Base-by-base conservation (phyloP, 2,888 invertebrate species). In the Ormia ochracea region DNA sequence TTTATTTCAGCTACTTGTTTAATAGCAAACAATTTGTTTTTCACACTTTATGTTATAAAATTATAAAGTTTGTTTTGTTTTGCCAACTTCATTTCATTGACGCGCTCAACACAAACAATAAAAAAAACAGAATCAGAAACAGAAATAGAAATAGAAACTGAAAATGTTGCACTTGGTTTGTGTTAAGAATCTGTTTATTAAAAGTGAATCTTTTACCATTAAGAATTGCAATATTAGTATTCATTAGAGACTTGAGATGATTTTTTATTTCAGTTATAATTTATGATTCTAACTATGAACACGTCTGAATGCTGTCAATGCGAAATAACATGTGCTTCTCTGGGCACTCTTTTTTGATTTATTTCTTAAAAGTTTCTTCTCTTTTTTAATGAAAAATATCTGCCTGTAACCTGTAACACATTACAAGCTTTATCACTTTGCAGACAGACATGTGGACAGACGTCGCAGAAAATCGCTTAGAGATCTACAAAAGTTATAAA, bases 21-120 rank as follows among this genome's bases (percentile, higher is more conserved):
- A 77, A 77, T 77, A 58, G 76, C 76, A 77, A 70, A 77, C 76
- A 77, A 77, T 77, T 77, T 77, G 76, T 70, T 70, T 77, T 77
- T 70, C 69, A 70, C 76, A 77, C 76, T 77, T 70, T 70, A 77
- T 70, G 76, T 74, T 66, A 50, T 74, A 74, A 66, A 58, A 74
- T 54, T 74, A 59, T 50, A 74, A 74, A 59, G 50, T 74, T 58
- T 74, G 23, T 65, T 74, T 58, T 50, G 58, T 74, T 65, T 74
- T 48, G 28, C 56, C 38, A 54, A 56, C 56, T 63, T 50, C 7
- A 26, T 12, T 52, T 72, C 19, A 50, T 28, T 65, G 36, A 48
- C 10, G 48, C 43, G 43, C 43, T 23, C 17, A 4, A 9, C n/a
- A 45, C 45, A 65, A 33, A 14, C 65, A 61, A 28, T 12, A 50